Evolutionary conservation across 1,140 invertebrate genomes (phyloP).

Genomic region (Trialeurodes vaporariorum): DNA sequence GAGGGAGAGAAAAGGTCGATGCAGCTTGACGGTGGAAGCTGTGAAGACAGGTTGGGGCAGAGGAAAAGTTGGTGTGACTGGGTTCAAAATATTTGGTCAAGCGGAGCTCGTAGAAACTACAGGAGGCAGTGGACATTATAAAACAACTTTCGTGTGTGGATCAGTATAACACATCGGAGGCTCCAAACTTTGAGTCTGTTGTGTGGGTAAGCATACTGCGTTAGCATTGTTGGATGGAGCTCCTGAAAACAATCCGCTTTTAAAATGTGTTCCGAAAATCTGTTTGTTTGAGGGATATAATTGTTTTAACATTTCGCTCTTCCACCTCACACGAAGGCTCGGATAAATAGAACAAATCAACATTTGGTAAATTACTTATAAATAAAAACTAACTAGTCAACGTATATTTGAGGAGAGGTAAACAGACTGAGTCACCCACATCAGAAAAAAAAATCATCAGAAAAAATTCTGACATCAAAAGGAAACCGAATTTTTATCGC

Average conservation of each 20-base stretch:
- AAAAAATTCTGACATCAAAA: too few species aligned
- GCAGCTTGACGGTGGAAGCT: too few species aligned
- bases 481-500: too few species aligned
- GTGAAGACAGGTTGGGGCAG: background rate
- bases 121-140: background rate
- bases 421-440: too few species aligned
- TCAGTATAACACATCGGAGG: too few species aligned
- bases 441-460: too few species aligned
- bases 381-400: too few species aligned
- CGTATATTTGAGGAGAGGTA: too few species aligned
- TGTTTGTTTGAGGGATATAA: background rate
- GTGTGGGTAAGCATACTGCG: background rate
- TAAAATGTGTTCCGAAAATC: background rate
- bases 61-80: background rate
- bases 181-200: background rate
- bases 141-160: background rate
- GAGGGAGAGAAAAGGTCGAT: background rate
- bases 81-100: background rate
- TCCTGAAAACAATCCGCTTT: background rate
- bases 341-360: too few species aligned
- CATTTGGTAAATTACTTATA: too few species aligned
- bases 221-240: background rate
- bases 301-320: background rate
- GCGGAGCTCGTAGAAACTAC: background rate
- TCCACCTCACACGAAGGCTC: background rate